Evolutionary conservation across 2,113 vertebrate genomes (phyloP), one percentile per base, ranked within the genome.

Genomic region (Cricetomys ansorgei): DNA sequence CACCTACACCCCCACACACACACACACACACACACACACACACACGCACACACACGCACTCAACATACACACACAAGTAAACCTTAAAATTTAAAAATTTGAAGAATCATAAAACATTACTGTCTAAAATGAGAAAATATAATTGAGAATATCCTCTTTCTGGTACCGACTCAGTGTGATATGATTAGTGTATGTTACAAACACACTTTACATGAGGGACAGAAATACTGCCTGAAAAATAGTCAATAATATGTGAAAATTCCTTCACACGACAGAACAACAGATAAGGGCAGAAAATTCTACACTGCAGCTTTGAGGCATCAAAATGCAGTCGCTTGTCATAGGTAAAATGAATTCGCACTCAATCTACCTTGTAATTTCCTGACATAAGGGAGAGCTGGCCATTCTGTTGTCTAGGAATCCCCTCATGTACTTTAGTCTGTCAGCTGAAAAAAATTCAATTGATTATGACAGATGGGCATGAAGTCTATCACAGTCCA

Each of bases 391-490:
- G 70, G 57, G 17, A 86, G 1, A 45, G 6, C 57, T 91, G 67
- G 43, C 21, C 76, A 95, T 97, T 34, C 34, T n/a, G 34, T 65
- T 37, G 65, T 91, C 34, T 53, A 94, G 81, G 73, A 97, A 96
- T 96, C 92, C 92, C 84, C 94, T 59, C 77, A 83, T 73, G 88
- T 91, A 81, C 92, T 96, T 88, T 94, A 86, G 25, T 90, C 92
- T 92, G 70, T 97, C 94, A 83, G n/a, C 50, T 96, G 93, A 94
- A 92, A 90, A 89, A 45, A 94, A 84, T 83, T 89, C 88, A 89
- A 45, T 87, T 84, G 85, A 94, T 95, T 89, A 75, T 92, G 90
- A 96, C 92, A 97, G 92, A 95, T 96, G 92, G 92, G 76, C 88
- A 75, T 92, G 64, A 92, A 94, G 15, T 94, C 95, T 97, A 81